These are phyloP conservation scores for Nemotelus pantherinus DNA, from an alignment of 2,888 invertebrate genomes.

Conservation along the genomic window DNA sequence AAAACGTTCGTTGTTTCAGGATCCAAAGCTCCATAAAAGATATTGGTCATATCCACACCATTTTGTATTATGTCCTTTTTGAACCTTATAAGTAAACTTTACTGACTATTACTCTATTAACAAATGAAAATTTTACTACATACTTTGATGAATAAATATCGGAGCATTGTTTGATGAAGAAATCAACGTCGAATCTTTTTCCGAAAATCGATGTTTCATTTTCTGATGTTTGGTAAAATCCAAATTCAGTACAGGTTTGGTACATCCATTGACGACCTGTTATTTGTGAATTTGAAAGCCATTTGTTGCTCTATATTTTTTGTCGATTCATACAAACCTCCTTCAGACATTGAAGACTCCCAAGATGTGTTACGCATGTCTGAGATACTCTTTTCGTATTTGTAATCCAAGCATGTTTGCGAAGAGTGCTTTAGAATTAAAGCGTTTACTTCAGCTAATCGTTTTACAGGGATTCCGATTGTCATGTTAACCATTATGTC, in stretches of 20 bases:
- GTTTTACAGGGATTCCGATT: conserved; percentile 71
- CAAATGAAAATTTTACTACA: conserved; percentile 53
- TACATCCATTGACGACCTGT: conserved; percentile 89
- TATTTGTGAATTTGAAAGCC: conserved; percentile 22
- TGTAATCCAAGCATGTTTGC: conserved; percentile 84
- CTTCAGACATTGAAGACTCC: conserved; percentile 74
- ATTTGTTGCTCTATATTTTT: not conserved
- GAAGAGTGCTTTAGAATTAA: conserved; percentile 73
- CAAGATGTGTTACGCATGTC: conserved; percentile 75
- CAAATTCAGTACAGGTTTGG: conserved; percentile 96
- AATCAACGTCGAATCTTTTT: conserved; percentile 77
- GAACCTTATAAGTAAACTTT: conserved; percentile 65
- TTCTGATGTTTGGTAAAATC: conserved; percentile 89
- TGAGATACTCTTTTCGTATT: conserved; percentile 79
- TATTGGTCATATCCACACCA: conserved; percentile 78
- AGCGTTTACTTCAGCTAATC: conserved; percentile 78
- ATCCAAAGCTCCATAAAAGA: conserved; percentile 79
- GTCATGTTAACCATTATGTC: conserved; percentile 74
- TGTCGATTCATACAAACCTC: conserved; percentile 45
- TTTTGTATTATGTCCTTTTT: conserved; percentile 69
- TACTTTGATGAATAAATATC: conserved; percentile 85
- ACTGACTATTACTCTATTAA: not conserved
- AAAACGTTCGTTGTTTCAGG: conserved; percentile 78
- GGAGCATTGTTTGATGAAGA: conserved; percentile 81
- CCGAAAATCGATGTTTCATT: conserved; percentile 73